Percentiles rank a stretch among this genome's conserved stretches.
phyloP scores from a whole-genome alignment of 2,888 invertebrate genomes.

The Leptopilina syphax region DNA sequence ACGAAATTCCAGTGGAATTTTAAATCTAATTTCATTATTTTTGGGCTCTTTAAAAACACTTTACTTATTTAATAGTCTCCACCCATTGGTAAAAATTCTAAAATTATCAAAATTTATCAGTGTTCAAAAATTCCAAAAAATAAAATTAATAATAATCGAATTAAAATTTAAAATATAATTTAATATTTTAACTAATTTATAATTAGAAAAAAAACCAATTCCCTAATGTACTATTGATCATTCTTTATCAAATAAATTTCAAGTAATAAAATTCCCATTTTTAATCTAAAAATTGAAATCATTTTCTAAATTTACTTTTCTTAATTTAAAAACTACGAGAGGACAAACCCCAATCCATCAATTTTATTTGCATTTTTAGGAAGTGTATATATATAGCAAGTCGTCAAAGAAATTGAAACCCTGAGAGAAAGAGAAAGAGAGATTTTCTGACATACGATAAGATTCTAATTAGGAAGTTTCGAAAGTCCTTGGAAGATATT shows the following conservation, averaged over 20 bases:
- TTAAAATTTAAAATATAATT: not conserved
- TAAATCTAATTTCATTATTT: too few relatives aligned
- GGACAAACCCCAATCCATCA: slow-evolving; percentile 6
- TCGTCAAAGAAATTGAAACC: not conserved
- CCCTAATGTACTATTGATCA: too few relatives aligned
- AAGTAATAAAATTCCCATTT: too few relatives aligned
- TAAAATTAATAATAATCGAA: not conserved
- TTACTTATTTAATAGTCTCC: too few relatives aligned
- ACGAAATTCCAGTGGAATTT: too few relatives aligned
- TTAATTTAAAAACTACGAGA: slow-evolving; percentile 41
- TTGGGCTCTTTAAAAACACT: too few relatives aligned
- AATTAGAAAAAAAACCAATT: too few relatives aligned
- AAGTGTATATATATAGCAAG: not conserved
- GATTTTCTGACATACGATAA: not conserved
- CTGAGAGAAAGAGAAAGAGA: too few relatives aligned
- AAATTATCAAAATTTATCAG: too few relatives aligned
- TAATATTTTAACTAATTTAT: not conserved
- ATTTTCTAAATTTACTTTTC: not conserved
- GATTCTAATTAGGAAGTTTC: slow-evolving; percentile 11
- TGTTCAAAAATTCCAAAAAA: not conserved
- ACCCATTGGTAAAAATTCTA: too few relatives aligned
- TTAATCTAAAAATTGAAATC: not conserved
- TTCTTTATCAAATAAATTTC: too few relatives aligned
- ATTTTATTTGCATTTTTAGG: slow-evolving; percentile 41
- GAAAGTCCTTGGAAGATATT: not conserved